Percentiles rank a stretch among this genome's conserved stretches.
Evolutionary conservation across 2,888 invertebrate genomes (phyloP).

Genomic region (Ennomos fuscantarius): DNA sequence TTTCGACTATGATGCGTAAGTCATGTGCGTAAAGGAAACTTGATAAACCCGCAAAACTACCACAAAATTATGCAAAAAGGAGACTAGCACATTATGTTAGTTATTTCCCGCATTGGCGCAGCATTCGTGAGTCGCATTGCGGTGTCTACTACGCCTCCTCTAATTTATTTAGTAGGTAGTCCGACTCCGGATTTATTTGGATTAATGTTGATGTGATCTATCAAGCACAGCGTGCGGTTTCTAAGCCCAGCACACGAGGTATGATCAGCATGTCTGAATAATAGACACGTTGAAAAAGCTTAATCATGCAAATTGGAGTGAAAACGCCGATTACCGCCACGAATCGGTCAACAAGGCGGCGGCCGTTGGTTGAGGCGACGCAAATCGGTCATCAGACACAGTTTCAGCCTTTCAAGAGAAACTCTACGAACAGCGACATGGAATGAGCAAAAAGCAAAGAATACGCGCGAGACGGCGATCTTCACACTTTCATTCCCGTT

Average conservation of each 20-base stretch:
- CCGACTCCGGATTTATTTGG: background rate
- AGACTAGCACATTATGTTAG: too few species aligned
- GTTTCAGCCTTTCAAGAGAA: constrained; percentile 59
- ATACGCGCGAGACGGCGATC: constrained; percentile 20
- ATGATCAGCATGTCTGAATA: background rate
- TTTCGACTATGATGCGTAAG: too few species aligned
- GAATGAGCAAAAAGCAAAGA: constrained; percentile 47
- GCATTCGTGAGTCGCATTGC: too few species aligned
- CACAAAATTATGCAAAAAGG: too few species aligned
- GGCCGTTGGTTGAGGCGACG: constrained; percentile 37
- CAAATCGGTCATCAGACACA: constrained; percentile 56
- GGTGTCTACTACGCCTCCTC: too few species aligned
- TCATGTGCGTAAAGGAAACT: too few species aligned
- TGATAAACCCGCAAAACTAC: too few species aligned
- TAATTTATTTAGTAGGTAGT: too few species aligned
- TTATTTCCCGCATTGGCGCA: too few species aligned
- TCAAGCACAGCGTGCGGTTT: background rate
- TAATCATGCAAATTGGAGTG: constrained; percentile 54
- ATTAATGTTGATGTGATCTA: background rate
- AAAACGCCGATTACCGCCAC: constrained; percentile 57
- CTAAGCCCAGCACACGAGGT: background rate
- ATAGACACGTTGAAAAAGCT: constrained; percentile 27
- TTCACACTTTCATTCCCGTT: constrained; percentile 54
- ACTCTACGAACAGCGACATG: constrained; percentile 45
- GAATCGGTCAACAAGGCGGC: constrained; percentile 47